Percentiles rank a stretch among this genome's conserved stretches.
These are phyloP conservation scores for Furnarius figulus DNA, from an alignment of 2,113 vertebrate species.

Conservation along the genomic window DNA sequence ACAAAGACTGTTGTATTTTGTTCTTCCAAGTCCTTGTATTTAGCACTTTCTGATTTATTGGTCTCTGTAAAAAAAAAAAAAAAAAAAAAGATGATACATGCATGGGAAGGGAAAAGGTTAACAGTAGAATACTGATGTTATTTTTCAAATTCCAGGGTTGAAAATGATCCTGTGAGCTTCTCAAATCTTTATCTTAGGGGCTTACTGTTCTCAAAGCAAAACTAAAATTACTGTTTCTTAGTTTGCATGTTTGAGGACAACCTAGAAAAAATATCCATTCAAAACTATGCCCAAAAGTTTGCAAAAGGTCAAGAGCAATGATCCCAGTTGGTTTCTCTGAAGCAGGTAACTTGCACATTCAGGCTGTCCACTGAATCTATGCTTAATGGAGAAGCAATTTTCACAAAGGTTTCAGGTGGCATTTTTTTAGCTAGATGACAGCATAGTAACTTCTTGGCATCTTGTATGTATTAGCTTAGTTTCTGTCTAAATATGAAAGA, in stretches of 20 bases:
- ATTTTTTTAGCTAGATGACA: not conserved
- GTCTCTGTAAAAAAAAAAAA: not conserved
- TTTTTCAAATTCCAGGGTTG: not conserved
- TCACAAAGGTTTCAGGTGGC: not conserved
- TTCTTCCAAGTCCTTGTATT: not conserved
- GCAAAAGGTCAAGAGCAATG: not conserved
- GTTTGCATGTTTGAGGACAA: not conserved
- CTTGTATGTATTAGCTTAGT: not conserved
- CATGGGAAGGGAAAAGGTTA: not conserved
- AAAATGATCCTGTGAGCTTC: not conserved
- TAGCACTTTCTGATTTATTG: not conserved
- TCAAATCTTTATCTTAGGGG: not conserved
- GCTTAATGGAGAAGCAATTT: not conserved
- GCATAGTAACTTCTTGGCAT: not conserved
- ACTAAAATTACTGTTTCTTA: not conserved
- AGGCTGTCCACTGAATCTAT: not conserved
- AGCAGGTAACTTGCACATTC: not conserved
- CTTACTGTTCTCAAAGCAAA: not conserved
- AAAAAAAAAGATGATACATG: not conserved
- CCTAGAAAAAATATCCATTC: not conserved
- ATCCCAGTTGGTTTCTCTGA: not conserved
- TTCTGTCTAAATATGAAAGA: not conserved
- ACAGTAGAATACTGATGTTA: not conserved
- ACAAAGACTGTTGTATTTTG: conserved; percentile 11
- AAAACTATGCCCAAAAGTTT: not conserved